phyloP scores from a whole-genome alignment of 2,797 vertebrate genomes.

The Lacerta bilineata region DNA sequence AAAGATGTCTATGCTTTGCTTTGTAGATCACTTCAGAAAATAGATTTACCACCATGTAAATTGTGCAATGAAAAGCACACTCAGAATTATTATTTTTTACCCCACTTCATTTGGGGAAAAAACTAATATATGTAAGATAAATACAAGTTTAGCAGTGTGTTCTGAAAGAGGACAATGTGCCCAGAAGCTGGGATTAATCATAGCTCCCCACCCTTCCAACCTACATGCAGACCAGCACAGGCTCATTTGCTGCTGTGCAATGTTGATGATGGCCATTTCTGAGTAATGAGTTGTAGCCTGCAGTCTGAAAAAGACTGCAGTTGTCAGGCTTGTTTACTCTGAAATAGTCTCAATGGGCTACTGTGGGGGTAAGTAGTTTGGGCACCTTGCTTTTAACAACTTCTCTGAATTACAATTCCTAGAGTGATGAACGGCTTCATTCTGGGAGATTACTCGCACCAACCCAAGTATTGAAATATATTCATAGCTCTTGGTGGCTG shows the following conservation, averaged over 20 bases:
- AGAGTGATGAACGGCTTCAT: not conserved
- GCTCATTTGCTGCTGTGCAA: not conserved
- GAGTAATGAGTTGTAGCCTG: not conserved
- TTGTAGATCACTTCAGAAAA: too few relatives aligned
- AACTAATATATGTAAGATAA: too few relatives aligned
- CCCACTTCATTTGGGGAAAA: too few relatives aligned
- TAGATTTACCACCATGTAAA: too few relatives aligned
- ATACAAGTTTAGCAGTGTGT: too few relatives aligned
- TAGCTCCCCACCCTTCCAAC: not conserved
- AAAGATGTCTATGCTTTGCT: too few relatives aligned
- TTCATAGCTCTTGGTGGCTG: conserved; percentile 20
- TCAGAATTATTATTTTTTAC: too few relatives aligned
- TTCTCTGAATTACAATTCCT: not conserved
- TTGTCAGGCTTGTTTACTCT: not conserved
- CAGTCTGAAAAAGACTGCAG: not conserved
- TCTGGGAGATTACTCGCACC: conserved; percentile 2
- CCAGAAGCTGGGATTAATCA: too few relatives aligned
- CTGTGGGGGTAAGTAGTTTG: not conserved
- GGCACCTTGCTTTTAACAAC: not conserved
- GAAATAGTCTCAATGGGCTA: not conserved
- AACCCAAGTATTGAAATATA: conserved; percentile 16
- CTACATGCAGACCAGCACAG: not conserved
- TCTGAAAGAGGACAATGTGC: not conserved
- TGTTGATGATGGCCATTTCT: not conserved
- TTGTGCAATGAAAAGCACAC: too few relatives aligned